A percentile compares a stretch with the other conserved stretches of the same genome.
Conservation (phyloP, 2,888 invertebrate genomes). For the Ophonus ardosiacus region DNA sequence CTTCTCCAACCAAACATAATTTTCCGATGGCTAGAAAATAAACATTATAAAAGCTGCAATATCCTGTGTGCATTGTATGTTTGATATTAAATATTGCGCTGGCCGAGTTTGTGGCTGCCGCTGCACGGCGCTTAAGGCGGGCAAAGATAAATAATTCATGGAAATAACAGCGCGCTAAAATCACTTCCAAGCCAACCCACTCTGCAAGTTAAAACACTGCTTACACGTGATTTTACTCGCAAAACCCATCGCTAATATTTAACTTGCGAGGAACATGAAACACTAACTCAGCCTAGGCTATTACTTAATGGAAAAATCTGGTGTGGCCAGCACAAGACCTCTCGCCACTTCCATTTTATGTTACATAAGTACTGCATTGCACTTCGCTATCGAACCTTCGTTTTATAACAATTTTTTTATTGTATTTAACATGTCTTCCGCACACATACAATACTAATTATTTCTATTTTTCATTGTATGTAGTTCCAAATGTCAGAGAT, state of each 20-base stretch:
- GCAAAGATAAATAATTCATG: constrained; percentile 49
- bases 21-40: constrained; percentile 56
- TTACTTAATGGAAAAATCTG: not conserved
- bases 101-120: not conserved
- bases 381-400: too few species aligned
- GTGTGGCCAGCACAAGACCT: too few species aligned
- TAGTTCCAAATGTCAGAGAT: too few species aligned
- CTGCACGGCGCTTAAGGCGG: constrained; percentile 5
- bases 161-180: constrained; percentile 43
- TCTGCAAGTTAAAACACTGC: not conserved
- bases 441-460: too few species aligned
- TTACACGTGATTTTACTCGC: not conserved
- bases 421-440: too few species aligned
- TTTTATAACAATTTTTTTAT: too few species aligned
- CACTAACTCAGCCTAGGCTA: not conserved
- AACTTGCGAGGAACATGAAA: not conserved
- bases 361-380: too few species aligned
- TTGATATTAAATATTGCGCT: constrained; percentile 59
- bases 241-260: not conserved
- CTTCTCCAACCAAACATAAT: constrained; percentile 48
- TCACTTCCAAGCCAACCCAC: not conserved
- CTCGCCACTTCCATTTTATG: too few species aligned
- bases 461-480: too few species aligned
- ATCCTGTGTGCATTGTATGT: constrained; percentile 53
- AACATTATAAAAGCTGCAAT: constrained; percentile 57